These are phyloP conservation scores for Heliconius aoede DNA, from an alignment of 2,888 invertebrate species.

Conservation along the genomic window DNA sequence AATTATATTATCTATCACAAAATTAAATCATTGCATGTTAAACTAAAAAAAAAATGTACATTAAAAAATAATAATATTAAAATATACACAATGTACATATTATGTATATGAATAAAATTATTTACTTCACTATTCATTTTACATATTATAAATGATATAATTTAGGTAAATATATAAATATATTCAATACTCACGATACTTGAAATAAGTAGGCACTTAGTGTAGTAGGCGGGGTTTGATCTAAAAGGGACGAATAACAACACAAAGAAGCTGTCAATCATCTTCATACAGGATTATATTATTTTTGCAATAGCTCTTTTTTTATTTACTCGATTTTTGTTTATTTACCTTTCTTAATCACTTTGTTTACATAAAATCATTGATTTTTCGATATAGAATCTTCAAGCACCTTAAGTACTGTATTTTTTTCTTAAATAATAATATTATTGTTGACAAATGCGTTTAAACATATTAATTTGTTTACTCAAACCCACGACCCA, in stretches of 20 bases:
- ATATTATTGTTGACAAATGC: neutral
- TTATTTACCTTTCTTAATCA: conserved; percentile 54
- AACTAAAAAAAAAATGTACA: too few species aligned
- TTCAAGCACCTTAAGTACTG: neutral
- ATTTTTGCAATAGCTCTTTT: conserved; percentile 26
- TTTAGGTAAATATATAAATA: neutral
- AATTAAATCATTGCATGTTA: too few species aligned
- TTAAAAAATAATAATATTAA: too few species aligned
- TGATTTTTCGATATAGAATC: neutral
- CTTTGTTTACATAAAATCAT: conserved; percentile 56
- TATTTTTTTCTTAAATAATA: neutral
- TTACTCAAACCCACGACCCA: neutral
- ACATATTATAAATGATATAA: too few species aligned
- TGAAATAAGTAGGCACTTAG: conserved; percentile 35
- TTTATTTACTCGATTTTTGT: conserved; percentile 40
- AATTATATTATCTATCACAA: too few species aligned
- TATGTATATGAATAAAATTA: too few species aligned
- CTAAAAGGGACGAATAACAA: conserved; percentile 45
- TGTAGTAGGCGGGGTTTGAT: conserved; percentile 57
- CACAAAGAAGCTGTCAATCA: conserved; percentile 67
- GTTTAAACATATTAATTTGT: neutral
- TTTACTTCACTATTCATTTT: too few species aligned
- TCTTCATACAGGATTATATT: conserved; percentile 56
- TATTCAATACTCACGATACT: neutral
- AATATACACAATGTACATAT: too few species aligned